Conservation (phyloP, 2,113 vertebrate genomes). For the Lophius piscatorius region DNA sequence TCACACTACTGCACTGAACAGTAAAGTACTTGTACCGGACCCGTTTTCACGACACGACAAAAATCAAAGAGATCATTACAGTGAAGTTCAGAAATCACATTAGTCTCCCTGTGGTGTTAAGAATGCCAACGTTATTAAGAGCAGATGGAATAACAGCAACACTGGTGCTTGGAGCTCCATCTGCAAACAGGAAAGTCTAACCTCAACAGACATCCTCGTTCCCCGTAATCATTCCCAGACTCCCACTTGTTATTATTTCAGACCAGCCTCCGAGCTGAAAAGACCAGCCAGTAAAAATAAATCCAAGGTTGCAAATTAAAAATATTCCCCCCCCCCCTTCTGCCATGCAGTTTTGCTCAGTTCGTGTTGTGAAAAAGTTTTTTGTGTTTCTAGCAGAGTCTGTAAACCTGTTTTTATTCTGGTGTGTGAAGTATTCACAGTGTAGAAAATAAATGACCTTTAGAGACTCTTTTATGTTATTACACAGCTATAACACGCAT, state of each 20-base stretch:
- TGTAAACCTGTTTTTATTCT: no score
- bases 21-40: constrained; percentile 27
- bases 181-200: constrained; percentile 90
- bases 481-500: constrained; percentile 44
- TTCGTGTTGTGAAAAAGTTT: constrained; percentile 34
- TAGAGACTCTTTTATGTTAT: constrained; percentile 15
- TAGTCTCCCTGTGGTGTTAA: constrained; percentile 81
- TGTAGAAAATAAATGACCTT: constrained; percentile 5
- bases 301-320: constrained; percentile 62
- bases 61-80: constrained; percentile 79
- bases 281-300: constrained; percentile 72
- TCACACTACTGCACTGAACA: no score
- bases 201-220: constrained; percentile 82
- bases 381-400: no score
- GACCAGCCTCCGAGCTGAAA: constrained; percentile 64
- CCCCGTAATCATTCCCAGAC: constrained; percentile 86
- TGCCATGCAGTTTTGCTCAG: constrained; percentile 48
- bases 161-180: constrained; percentile 84
- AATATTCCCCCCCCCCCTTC: constrained; percentile 40
- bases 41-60: constrained; percentile 53
- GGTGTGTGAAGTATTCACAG: not conserved
- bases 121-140: constrained; percentile 88
- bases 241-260: constrained; percentile 82
- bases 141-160: constrained; percentile 89
- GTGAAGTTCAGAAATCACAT: constrained; percentile 80